Percentiles rank a stretch among this genome's conserved stretches.
These are phyloP conservation scores for Papilio dardanus DNA, from an alignment of 1,140 invertebrate species.

Conservation along the genomic window DNA sequence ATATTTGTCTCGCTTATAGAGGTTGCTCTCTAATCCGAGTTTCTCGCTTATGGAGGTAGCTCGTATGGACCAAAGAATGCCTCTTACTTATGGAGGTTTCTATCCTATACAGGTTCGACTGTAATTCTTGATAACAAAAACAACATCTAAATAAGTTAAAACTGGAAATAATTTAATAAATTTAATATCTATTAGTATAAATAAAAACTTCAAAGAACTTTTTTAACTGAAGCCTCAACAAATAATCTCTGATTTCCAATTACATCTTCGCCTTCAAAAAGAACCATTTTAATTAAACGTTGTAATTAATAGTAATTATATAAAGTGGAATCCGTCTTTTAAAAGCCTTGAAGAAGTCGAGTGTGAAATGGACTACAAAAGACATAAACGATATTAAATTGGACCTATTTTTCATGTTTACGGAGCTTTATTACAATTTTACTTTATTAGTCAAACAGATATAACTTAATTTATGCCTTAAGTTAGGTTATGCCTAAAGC, in stretches of 20 bases:
- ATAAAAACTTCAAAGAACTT: neutral
- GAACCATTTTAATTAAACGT: neutral
- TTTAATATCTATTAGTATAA: neutral
- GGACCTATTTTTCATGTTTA: neutral
- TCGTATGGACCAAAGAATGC: too few relatives aligned
- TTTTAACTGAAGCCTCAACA: neutral
- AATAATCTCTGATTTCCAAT: constrained; percentile 19
- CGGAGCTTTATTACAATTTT: neutral
- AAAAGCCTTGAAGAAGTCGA: constrained; percentile 2
- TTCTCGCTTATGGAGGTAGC: too few relatives aligned
- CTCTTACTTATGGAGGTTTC: too few relatives aligned
- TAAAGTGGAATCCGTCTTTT: neutral
- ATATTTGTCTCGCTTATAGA: too few relatives aligned
- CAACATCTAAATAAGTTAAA: neutral
- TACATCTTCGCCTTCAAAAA: neutral
- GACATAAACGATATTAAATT: neutral
- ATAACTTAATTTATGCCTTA: neutral
- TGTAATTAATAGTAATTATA: constrained; percentile 20
- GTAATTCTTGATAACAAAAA: neutral
- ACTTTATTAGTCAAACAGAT: neutral
- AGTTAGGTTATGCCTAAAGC: too few relatives aligned
- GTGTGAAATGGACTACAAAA: neutral
- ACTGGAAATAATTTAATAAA: neutral
- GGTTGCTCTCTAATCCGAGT: too few relatives aligned
- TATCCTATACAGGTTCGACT: too few relatives aligned